Evolutionary conservation across 2,888 invertebrate species (phyloP), one percentile per base, ranked within the genome.

Genomic region (Neoaliturus tenellus): DNA sequence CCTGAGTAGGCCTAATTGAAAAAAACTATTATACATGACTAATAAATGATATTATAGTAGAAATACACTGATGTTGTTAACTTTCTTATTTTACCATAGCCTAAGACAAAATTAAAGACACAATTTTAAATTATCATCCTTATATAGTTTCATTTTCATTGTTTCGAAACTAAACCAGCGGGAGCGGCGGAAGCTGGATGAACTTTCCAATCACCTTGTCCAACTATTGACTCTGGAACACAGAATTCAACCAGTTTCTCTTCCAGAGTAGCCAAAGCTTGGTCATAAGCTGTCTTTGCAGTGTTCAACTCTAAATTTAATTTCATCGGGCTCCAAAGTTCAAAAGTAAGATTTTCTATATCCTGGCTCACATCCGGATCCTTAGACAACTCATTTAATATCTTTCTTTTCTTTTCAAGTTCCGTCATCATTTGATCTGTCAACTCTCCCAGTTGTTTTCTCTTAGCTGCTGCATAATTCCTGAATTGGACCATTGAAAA

Each of bases 211-310:
- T 35, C 73, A 25, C 31, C 31, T 51, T 39, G 35, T 20, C 55
- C 73, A 1, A 73, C 8, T 0, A 33, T 35, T 12, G 25, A 23
- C 41, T 73, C 73, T 2, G 51, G 25, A 23, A 73, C 41, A 82
- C 82, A 71, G 55, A 82, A 82, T 55, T 82, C 33, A 14, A 33
- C 35, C 14, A 82, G 41, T 73, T 82, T 82, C 39, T 55, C 73
- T 10, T 73, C 35, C 20, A 73, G 44, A 73, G 35, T 39, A 35
- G 3, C 14, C 31, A 82, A 73, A 0, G 51, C 20, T 12, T 73
- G 71, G 25, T 82, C 82, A 51, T 73, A 69, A 0, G 82, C 73
- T 39, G 48, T 51, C 33, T 51, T 48, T 23, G 71, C 55, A 23
- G 25, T 14, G 14, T 5, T 31, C 35, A 82, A 39, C 31, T 82